Base-by-base conservation (phyloP, 92 coral and sea anemone species). In the Pocillopora grandis region DNA sequence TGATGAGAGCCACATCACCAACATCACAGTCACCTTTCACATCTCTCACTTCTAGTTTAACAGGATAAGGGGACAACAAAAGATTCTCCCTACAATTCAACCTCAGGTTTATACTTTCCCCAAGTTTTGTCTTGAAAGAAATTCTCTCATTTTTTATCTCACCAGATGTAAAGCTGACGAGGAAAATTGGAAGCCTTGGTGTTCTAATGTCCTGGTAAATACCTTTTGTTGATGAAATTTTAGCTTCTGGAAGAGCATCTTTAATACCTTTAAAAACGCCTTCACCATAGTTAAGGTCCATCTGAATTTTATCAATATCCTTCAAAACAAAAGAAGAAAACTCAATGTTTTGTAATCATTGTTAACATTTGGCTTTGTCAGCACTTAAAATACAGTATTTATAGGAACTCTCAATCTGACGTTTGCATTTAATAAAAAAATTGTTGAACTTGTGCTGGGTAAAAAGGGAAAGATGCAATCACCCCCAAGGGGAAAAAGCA, bases 241-340 rank as follows among this genome's bases (percentile, higher is more conserved):
- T 17, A 2, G 58, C 81, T 2, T 48, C 58, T 9, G 81, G 81
- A 20, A 66, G 64, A 1, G 81, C 81, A 0, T 77, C 81, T 77
- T 62, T 42, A 10, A 77, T 20, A 0, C 71, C 36, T 36, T 56
- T 74, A 36, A 27, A 74, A 49, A 36, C 78, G 23, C 37, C 57
- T 12, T 55, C 48, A 18, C 15, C 36, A 55, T 74, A 74, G 1
- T 55, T 62, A 2, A 74, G 78, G 16, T 57, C 8, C 63, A 74
- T 55, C 57, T 74, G 78, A 3, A 74, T 55, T 55, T 23, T 14
- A 20, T 55, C 65, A 2, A 74, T 35, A 74, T 23, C 15, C 63
- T 55, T 31, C 78, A 12, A 74, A 55, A 71, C 20, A 71, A 48
- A 5, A 42, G 49, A 42, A 42, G 27, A 27, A 27, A 27, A 27